Evolutionary conservation across 1,140 invertebrate genomes (phyloP), one percentile per base, ranked within the genome.

Genomic region (Liolophura sinensis): DNA sequence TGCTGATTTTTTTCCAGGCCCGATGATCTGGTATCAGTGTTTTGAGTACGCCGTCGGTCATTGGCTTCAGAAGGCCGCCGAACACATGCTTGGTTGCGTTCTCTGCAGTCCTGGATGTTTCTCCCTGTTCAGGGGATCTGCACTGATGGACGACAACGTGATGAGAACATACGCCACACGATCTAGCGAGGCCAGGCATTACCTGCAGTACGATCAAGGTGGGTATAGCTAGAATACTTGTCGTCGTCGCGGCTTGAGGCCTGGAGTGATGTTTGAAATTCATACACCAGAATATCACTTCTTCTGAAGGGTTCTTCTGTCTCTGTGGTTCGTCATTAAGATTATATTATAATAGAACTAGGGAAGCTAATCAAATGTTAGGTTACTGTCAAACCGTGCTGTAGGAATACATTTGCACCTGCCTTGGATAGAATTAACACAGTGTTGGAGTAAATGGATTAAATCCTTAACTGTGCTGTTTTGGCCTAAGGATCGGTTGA

Each of bases 21-120:
- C 85, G 7, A 87, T 88, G 85, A 84, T 87, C 11, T 89, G 88
- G 88, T 89, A 89, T 73, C 88, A 89, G 74, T 88, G 86, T 70
- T 89, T 89, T 74, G 88, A 89, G 69, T 89, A 89, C 72, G 88
- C 89, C 5, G 85, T 89, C 61, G 88, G 89, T 54, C 88, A 89
- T 85, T 89, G 88, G 88, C 82, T 89, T 7, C 89, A 90, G 80
- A 89, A 89, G 72, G 88, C 89, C 1, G 88, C 88, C 12, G 88
- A 89, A 70, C 88, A 89, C 70, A 87, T 89, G 82, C 84, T 90
- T 68, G 89, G 88, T 48, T 90, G 88, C 75, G 88, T 89, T 0
- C 83, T 89, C 40, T 89, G 88, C 74, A 87, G 86, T 70, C 88
- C 88, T 7, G 88, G 88, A 11, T 89, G 89, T 68, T 89, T 89